Evolutionary conservation across 2,888 invertebrate genomes (phyloP), one percentile per base, ranked within the genome.

Genomic region (Metalampra italica): DNA sequence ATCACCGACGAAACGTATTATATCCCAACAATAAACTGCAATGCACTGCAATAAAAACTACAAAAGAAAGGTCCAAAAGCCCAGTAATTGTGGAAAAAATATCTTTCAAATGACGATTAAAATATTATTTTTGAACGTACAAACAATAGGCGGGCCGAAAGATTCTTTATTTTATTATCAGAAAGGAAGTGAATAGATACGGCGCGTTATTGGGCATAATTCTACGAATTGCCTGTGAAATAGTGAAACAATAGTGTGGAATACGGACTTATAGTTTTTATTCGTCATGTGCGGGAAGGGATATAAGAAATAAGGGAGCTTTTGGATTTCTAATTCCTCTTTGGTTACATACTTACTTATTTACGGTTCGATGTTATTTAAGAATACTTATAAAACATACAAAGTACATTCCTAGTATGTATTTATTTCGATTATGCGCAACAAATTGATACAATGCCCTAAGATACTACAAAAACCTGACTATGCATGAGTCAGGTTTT

Each of bases 181-280:
- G 67, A 78, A 68, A 82, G 86, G 88, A 87, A 85, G 78, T 84
- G 76, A 78, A 85, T 77, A 85, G 84, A 85, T 85, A 84, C 71
- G 66, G 71, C 47, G 63, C 64, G 65, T 75, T 79, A 83, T 81
- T 76, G 75, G 68, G 53, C 56, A 64, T 51, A 56, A 67, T 85
- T 85, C 84, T 68, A 54, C 56, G 84, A 84, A 75, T 68, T 53
- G 66, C 56, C 62, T 71, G 69, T 65, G 62, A 64, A 66, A 60
- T 52, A 58, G 44, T 82, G 78, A 84, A 82, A 86, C 85, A 85
- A 85, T 77, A 50, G 68, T 38, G 14, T 40, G 43, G 49, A 57
- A 57, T 56, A 54, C 61, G 43, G 49, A 64, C 62, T 62, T 62
- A 71, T 57, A 65, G 63, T 66, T 70, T 75, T 74, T 78, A 71